Evolutionary conservation across 2,113 vertebrate genomes (phyloP), one percentile per base, ranked within the genome.

Genomic region (Centrocercus urophasianus): DNA sequence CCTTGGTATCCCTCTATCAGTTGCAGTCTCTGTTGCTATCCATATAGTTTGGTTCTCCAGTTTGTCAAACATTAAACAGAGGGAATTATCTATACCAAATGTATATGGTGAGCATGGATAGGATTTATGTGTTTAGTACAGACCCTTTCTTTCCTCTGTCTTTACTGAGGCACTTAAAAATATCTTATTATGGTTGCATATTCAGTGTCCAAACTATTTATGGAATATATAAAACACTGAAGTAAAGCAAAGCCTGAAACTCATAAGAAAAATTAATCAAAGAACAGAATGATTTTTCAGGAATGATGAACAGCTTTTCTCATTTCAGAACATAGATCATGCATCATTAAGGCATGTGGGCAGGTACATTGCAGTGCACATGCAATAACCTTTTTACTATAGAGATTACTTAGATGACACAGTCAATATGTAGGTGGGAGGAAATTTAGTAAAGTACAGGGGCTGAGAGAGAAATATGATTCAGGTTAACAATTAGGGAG

Each of bases 1-100:
- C 59, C 91, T 67, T 78, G 64, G 56, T 43, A 63, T 64, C 69
- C 60, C 15, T 45, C 89, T 14, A 66, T 65, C 70, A 92, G 34
- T 69, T 40, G 47, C 66, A 36, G 36, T 72, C 70, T 40, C 77
- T 34, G 72, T 74, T 87, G 22, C 74, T 91, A 69, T 50, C 50
- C 47, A 38, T 71, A 40, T 40, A 56, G n/a, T 93, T 59, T 57
- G 56, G 56, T 30, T 11, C 91, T 93, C 72, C 73, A 87, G 56
- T 75, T 65, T 78, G 63, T 48, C 57, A 75, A 83, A 77, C 21
- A 93, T 72, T 70, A 79, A 92, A 93, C 93, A 88, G 66, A 65
- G 40, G 63, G 59, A 94, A 91, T 56, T 76, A 91, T 73, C 80
- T 90, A 65, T 75, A 87, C 38, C 42, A 81, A 36, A 32, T 72